A percentile compares a stretch with the other conserved stretches of the same genome.
phyloP scores from a whole-genome alignment of 2,113 vertebrate genomes.

The Nannospalax galili region DNA sequence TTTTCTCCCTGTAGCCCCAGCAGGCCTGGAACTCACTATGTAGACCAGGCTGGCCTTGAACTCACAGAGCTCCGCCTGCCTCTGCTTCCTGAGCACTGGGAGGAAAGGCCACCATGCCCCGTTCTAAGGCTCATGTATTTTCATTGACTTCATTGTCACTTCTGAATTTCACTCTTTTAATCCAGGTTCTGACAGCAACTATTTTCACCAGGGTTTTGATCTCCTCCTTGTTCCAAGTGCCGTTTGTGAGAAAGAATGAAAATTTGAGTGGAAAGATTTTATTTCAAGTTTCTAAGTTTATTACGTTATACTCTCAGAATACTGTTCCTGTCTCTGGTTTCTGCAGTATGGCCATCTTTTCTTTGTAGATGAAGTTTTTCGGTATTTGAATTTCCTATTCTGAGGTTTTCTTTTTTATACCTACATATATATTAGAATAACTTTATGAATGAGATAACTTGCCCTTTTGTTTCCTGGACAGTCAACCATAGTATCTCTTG shows the following conservation, averaged over 20 bases:
- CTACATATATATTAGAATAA: background rate
- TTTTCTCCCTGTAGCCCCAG: too few relatives aligned
- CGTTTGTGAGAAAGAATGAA: slow-evolving; percentile 28
- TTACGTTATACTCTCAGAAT: slow-evolving; percentile 11
- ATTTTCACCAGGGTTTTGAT: slow-evolving; percentile 32
- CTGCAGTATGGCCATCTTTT: background rate
- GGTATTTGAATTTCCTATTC: slow-evolving; percentile 30
- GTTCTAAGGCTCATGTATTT: too few relatives aligned
- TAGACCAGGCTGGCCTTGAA: too few relatives aligned
- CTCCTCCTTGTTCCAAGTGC: slow-evolving; percentile 43
- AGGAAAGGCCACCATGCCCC: too few relatives aligned
- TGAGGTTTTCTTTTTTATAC: background rate
- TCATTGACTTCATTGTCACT: slow-evolving; percentile 41
- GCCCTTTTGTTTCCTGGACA: background rate
- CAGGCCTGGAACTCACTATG: too few relatives aligned
- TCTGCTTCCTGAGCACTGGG: too few relatives aligned
- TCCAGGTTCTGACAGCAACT: background rate
- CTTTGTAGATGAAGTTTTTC: slow-evolving; percentile 49
- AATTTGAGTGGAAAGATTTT: slow-evolving; percentile 50
- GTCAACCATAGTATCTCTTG: background rate
- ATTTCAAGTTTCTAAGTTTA: slow-evolving; percentile 57
- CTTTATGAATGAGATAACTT: slow-evolving; percentile 21
- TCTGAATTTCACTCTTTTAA: slow-evolving; percentile 19
- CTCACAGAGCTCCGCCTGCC: too few relatives aligned
- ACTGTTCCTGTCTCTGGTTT: slow-evolving; percentile 14